Evolutionary conservation across 2,888 invertebrate genomes (phyloP), one percentile per base, ranked within the genome.

Genomic region (Sinotaia quadrata): DNA sequence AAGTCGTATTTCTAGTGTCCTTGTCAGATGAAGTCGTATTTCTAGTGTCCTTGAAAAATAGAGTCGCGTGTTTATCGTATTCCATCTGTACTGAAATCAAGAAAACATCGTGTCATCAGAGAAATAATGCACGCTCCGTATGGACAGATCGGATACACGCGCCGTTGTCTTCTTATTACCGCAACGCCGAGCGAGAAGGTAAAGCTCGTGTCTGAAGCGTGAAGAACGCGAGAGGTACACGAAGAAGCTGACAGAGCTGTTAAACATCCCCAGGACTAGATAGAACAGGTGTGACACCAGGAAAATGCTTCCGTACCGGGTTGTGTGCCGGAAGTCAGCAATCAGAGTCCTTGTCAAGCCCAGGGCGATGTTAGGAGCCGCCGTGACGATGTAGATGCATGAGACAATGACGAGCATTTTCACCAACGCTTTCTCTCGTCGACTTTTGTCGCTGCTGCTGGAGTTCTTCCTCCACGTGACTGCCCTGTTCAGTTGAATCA

Each of bases 321-420:
- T 21, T 0, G 56, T 33, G 18, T 10, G 57, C 0, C 10, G 34
- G 47, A 66, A 66, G 4, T 47, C 44, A 0, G 41, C 47, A 44
- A 57, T 33, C 34, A 47, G 15, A 1, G n/a, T 3, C 2, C 21
- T n/a, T 3, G 57, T 33, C 47, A 66, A 15, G 0, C 56, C 56
- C 47, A 56, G 56, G 34, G 57, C 57, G n/a, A 66, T 34, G 47
- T 66, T 66, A 12, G 66, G 66, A 24, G 66, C 56, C 24, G 54
- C n/a, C 12, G 56, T 33, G 24, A 66, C 15, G 31, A 66, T 44
- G 66, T 57, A 66, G 56, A 66, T 18, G 12, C 29, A 29, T 18
- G 66, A 66, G 31, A 63, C 56, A n/a, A 66, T 34, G 21, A 47
- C 66, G 21, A 66, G 41, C 57, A 61, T 61, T 33, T 44, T 61